Evolutionary conservation across 2,113 vertebrate genomes (phyloP), one percentile per base, ranked within the genome.

Genomic region (Antennarius striatus): DNA sequence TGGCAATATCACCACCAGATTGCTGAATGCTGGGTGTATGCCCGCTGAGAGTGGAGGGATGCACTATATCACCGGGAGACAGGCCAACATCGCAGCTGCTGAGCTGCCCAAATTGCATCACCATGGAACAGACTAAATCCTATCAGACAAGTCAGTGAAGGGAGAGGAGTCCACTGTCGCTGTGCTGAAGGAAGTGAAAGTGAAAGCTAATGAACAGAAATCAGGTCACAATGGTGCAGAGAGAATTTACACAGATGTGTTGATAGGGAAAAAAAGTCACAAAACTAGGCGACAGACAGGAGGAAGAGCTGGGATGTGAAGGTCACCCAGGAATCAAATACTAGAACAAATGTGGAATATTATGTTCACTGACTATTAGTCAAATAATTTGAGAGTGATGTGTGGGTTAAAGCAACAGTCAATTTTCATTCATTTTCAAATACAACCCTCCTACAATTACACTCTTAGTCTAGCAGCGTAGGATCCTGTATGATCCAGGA

Each of bases 61-160:
- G 49, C 49, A 60, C 69, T 75, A 45, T 86, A 85, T 86, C 82
- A 85, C 78, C 70, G 66, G 59, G 86, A 86, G 82, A 88, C 84
- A 66, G 78, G 77, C 67, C 63, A 63, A 81, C 79, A 86, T 83
- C 80, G n/a, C 86, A 87, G 86, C 87, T 91, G 85, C 86, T 75
- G 87, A 90, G 86, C 86, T 80, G 83, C 84, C 60, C 58, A 89
- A 90, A 92, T 92, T 91, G 83, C 90, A 92, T 91, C 90, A 89
- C 84, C 79, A 75, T 69, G 64, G 84, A 83, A 72, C 72, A 57
- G 79, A 76, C 79, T 77, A 90, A 91, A 93, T 93, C 90, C 90
- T 86, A 92, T 92, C 91, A 92, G 91, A 90, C 91, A 87, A 86
- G 88, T 85, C 90, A 89, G 87, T 86, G 90, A 86, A 90, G 84